Conservation (phyloP, 2,888 invertebrate species). For the Melinopterus prodromus region DNA sequence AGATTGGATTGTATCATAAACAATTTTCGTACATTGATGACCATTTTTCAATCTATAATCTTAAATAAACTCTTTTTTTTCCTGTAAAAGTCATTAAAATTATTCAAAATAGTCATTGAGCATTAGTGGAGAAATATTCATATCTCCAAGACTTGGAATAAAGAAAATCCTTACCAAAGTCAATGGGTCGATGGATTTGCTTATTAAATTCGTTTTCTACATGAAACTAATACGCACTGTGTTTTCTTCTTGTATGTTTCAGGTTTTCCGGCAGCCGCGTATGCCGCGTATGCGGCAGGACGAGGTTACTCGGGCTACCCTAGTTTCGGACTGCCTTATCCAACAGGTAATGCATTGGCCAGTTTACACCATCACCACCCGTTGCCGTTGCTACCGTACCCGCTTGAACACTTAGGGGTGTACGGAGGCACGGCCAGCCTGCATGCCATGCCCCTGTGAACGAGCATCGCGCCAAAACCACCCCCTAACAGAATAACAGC, state of each 20-base stretch:
- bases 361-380: slow-evolving; percentile 72
- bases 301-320: slow-evolving; percentile 97
- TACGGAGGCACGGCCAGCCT: slow-evolving; percentile 67
- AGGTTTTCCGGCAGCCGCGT: slow-evolving; percentile 94
- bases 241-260: slow-evolving; percentile 51
- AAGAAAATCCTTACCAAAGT: too few species aligned
- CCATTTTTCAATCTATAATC: too few species aligned
- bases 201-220: neutral
- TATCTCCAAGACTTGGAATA: too few species aligned
- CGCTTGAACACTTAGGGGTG: slow-evolving; percentile 70
- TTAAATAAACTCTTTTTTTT: too few species aligned
- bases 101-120: too few species aligned
- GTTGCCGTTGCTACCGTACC: slow-evolving; percentile 71
- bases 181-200: too few species aligned
- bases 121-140: too few species aligned
- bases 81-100: too few species aligned
- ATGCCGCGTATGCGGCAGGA: slow-evolving; percentile 96
- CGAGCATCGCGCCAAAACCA: slow-evolving; percentile 54
- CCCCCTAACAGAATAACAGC: slow-evolving; percentile 28
- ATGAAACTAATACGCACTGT: neutral
- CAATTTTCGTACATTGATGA: too few species aligned
- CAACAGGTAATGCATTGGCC: slow-evolving; percentile 92
- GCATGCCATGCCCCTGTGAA: slow-evolving; percentile 84
- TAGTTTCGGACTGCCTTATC: slow-evolving; percentile 97
- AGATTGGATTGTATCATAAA: too few species aligned